phyloP scores from a whole-genome alignment of 2,113 vertebrate species.

The Festucalex cinctus region DNA sequence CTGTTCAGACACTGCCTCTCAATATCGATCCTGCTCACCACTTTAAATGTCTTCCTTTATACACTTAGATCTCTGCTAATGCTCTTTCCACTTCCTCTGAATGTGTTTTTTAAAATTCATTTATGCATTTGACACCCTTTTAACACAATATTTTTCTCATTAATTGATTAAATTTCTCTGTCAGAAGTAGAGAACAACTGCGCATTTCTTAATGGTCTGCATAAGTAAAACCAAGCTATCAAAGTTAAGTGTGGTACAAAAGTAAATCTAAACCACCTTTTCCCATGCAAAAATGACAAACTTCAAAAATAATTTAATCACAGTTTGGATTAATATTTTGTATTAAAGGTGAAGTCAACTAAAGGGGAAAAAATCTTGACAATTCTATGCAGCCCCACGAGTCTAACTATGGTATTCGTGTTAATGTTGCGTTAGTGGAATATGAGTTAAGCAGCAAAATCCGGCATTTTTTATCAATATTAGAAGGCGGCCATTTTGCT shows the following conservation, averaged over 20 bases:
- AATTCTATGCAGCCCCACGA: too few relatives aligned
- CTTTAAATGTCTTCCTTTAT: constrained; percentile 30
- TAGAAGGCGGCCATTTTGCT: too few relatives aligned
- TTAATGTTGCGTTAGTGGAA: too few relatives aligned
- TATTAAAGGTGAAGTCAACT: too few relatives aligned
- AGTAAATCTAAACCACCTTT: too few relatives aligned
- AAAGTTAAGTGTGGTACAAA: neutral
- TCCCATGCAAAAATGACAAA: too few relatives aligned
- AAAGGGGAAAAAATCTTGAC: too few relatives aligned
- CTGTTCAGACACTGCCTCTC: constrained; percentile 24
- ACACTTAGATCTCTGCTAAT: neutral
- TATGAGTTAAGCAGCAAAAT: too few relatives aligned
- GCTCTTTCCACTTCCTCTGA: neutral
- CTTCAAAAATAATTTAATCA: too few relatives aligned
- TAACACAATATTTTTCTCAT: neutral
- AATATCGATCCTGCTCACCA: constrained; percentile 47
- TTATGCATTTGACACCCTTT: neutral
- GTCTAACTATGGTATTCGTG: too few relatives aligned
- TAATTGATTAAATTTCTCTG: neutral
- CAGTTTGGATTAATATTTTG: too few relatives aligned
- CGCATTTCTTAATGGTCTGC: neutral
- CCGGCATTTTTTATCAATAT: too few relatives aligned
- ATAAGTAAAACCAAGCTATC: neutral
- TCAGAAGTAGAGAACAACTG: neutral
- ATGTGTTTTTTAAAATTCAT: neutral